Evolutionary conservation across 2,113 vertebrate genomes (phyloP).

Genomic region (Psilopsiagon aurifrons): DNA sequence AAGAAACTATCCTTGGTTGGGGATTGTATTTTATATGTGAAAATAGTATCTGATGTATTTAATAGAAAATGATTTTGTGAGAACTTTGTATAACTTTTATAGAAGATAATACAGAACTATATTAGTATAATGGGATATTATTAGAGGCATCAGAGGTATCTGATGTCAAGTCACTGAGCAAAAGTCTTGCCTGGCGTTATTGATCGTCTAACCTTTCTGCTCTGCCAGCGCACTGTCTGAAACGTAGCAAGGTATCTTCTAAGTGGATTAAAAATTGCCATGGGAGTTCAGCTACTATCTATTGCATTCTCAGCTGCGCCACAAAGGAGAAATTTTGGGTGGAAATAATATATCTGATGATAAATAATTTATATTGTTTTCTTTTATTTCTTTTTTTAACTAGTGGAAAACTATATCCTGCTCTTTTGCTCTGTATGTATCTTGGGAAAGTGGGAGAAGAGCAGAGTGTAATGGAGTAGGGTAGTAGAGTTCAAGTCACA

Average conservation of each 20-base stretch:
- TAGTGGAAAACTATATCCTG: background rate
- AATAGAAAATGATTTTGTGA: background rate
- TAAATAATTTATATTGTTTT: constrained; percentile 25
- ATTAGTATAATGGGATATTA: constrained; percentile 2
- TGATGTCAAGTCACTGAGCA: constrained; percentile 4
- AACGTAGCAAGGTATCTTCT: background rate
- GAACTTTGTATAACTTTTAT: background rate
- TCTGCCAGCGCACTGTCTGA: background rate
- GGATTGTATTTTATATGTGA: background rate
- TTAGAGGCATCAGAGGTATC: background rate
- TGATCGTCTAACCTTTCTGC: background rate
- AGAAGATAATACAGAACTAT: background rate
- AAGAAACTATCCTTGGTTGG: background rate
- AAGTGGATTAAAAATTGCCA: background rate
- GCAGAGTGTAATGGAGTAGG: background rate
- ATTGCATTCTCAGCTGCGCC: background rate
- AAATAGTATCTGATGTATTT: background rate
- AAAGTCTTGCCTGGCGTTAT: background rate
- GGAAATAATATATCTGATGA: background rate
- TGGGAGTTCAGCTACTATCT: background rate
- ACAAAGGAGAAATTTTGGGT: background rate
- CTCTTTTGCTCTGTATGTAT: background rate
- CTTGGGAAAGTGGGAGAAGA: background rate
- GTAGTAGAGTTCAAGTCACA: background rate
- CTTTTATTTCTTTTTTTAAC: background rate